phyloP scores from a whole-genome alignment of 92 coral and sea anemone species.

The Porites lobata region DNA sequence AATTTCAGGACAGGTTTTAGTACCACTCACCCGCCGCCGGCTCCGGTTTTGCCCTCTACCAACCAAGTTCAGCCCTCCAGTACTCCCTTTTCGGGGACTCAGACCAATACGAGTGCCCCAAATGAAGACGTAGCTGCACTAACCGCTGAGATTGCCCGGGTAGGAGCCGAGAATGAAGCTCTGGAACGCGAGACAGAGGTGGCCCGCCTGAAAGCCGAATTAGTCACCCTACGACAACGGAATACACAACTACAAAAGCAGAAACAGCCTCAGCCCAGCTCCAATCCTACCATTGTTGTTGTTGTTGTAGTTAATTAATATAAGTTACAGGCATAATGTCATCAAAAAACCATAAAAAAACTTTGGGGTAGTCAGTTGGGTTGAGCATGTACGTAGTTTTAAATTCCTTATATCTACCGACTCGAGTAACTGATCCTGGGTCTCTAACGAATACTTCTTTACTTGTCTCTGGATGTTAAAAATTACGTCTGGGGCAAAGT shows the following conservation, averaged over 20 bases:
- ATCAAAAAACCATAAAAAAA: no score
- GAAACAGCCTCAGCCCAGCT: constrained; percentile 13
- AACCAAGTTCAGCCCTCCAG: constrained; percentile 4
- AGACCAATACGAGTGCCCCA: neutral
- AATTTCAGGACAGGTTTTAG: constrained; percentile 19
- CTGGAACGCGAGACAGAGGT: constrained; percentile 32
- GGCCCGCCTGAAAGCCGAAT: constrained; percentile 27
- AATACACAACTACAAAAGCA: constrained; percentile 12
- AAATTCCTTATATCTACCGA: no score
- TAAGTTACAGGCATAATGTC: no score
- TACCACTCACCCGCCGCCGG: neutral
- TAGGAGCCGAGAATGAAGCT: neutral
- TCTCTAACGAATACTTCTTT: no score
- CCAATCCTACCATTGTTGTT: neutral
- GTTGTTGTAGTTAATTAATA: no score
- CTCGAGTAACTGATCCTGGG: no score
- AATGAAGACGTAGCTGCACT: constrained; percentile 6
- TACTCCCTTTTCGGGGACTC: constrained; percentile 5
- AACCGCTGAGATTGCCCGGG: neutral
- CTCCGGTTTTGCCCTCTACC: neutral
- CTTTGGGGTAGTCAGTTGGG: no score
- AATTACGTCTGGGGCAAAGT: no score
- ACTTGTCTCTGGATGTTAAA: no score
- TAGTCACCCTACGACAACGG: constrained; percentile 14
- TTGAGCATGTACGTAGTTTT: no score